These are phyloP conservation scores for Coluber constrictor DNA, from an alignment of 2,797 vertebrate species.

Conservation along the genomic window DNA sequence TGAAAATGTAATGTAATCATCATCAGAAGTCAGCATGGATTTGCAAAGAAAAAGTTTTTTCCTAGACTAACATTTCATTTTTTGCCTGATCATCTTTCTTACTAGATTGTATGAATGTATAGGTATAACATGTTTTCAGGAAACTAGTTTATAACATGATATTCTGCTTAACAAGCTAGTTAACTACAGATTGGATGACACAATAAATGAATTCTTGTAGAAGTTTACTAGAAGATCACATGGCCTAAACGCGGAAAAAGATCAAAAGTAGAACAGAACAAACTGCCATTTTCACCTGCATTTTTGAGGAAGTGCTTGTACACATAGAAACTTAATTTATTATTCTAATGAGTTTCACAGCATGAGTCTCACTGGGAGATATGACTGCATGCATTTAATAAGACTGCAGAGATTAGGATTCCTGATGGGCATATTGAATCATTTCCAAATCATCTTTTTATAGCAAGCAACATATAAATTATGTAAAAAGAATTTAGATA, in stretches of 20 bases:
- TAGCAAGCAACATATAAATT: slow-evolving; percentile 64
- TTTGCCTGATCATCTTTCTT: background rate
- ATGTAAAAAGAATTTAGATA: slow-evolving; percentile 61
- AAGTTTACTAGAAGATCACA: slow-evolving; percentile 34
- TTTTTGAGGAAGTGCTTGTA: slow-evolving; percentile 66
- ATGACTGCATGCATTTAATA: slow-evolving; percentile 70
- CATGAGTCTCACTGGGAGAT: slow-evolving; percentile 72
- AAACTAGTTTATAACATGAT: background rate
- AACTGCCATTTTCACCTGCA: slow-evolving; percentile 66
- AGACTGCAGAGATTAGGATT: slow-evolving; percentile 70
- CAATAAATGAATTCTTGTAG: slow-evolving; percentile 32
- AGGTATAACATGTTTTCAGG: background rate
- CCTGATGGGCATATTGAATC: slow-evolving; percentile 64
- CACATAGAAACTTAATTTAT: slow-evolving; percentile 74
- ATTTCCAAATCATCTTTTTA: slow-evolving; percentile 71
- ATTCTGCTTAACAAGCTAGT: background rate
- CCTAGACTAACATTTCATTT: background rate
- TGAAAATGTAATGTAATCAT: background rate
- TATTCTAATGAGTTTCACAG: slow-evolving; percentile 79
- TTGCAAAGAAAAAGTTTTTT: background rate
- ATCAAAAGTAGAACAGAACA: slow-evolving; percentile 61
- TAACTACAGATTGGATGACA: background rate
- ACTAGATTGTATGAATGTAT: background rate
- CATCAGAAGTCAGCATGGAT: background rate
- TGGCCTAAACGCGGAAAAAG: slow-evolving; percentile 48